Evolutionary conservation across 2,113 vertebrate species (phyloP).

Genomic region (Onychostruthus taczanowskii): DNA sequence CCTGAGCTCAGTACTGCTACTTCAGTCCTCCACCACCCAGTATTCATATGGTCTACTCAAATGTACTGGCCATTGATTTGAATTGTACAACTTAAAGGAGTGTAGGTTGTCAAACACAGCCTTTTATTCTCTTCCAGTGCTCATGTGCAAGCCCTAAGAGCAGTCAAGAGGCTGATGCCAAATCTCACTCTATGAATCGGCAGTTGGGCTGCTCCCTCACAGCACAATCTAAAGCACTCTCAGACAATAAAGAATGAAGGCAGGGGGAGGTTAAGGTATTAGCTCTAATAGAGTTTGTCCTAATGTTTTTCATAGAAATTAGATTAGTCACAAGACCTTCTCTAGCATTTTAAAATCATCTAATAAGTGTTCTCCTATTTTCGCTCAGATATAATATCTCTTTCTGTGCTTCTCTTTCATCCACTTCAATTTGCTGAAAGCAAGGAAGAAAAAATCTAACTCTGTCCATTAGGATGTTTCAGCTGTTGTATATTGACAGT

Average conservation of each 20-base stretch:
- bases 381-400: neutral
- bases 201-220: neutral
- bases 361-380: neutral
- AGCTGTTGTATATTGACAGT: neutral
- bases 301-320: neutral
- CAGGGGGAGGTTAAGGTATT: neutral
- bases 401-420: neutral
- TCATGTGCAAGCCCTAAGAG: neutral
- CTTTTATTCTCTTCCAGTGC: neutral
- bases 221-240: neutral
- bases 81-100: neutral
- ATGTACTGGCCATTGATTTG: neutral
- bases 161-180: neutral
- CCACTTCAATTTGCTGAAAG: neutral
- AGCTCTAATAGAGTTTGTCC: neutral
- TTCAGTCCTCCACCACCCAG: neutral
- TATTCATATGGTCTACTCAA: neutral
- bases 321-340: neutral
- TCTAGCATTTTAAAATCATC: neutral
- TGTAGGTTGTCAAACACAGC: neutral
- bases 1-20: neutral
- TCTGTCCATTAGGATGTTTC: neutral
- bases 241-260: neutral
- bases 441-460: neutral
- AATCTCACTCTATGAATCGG: neutral